These are phyloP conservation scores for Pristionchus fissidentatus DNA, from an alignment of 2,888 invertebrate genomes.

Conservation along the genomic window DNA sequence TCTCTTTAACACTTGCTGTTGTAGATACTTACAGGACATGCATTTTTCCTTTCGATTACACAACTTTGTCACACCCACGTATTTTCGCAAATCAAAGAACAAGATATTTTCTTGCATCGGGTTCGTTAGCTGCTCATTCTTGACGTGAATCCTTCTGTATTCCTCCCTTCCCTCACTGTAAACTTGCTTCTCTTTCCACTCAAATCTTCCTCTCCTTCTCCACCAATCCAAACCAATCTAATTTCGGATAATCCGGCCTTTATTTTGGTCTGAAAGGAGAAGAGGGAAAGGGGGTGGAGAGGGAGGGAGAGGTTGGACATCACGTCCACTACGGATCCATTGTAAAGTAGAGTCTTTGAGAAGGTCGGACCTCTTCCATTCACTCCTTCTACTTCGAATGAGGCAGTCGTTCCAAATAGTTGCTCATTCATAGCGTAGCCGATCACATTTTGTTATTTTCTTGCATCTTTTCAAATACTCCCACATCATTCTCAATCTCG, in stretches of 20 bases:
- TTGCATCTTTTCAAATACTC: background rate
- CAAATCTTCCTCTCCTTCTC: background rate
- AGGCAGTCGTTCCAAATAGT: background rate
- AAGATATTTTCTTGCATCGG: too few species aligned
- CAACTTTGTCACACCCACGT: too few species aligned
- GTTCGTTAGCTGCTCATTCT: too few species aligned
- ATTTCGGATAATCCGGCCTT: slow-evolving; percentile 28
- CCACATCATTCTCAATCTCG: background rate
- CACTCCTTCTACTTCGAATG: background rate
- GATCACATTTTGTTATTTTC: background rate
- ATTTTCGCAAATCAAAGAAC: too few species aligned
- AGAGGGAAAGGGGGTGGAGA: background rate
- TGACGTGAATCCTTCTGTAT: too few species aligned
- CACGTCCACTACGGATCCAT: slow-evolving; percentile 32
- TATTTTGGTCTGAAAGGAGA: slow-evolving; percentile 36
- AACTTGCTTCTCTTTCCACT: background rate
- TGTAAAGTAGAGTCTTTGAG: background rate
- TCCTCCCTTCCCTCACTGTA: background rate
- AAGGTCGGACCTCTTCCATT: background rate
- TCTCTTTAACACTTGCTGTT: too few species aligned
- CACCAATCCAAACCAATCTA: background rate
- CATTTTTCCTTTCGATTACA: too few species aligned
- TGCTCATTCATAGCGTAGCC: background rate
- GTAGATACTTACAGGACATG: too few species aligned
- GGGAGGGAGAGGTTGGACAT: background rate